A percentile compares a stretch with the other conserved stretches of the same genome.
These are phyloP conservation scores for Semicossyphus pulcher DNA, from an alignment of 2,113 vertebrate species.

Conservation along the genomic window DNA sequence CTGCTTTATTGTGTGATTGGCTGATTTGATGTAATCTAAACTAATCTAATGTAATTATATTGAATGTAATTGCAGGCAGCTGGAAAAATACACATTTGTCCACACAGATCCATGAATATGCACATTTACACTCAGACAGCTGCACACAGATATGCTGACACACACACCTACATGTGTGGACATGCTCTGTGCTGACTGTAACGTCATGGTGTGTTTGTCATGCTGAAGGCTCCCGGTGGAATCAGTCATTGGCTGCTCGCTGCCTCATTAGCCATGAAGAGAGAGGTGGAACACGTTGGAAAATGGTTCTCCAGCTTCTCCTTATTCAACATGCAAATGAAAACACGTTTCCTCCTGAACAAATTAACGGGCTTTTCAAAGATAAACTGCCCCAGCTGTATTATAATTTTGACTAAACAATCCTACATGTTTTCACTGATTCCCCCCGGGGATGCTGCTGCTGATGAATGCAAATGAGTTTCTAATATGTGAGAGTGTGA, in stretches of 20 bases:
- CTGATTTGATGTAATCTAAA: conserved; percentile 49
- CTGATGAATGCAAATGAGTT: conserved; percentile 81
- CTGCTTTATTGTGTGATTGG: conserved; percentile 38
- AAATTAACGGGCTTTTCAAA: conserved; percentile 85
- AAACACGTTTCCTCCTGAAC: conserved; percentile 80
- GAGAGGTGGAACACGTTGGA: conserved; percentile 77
- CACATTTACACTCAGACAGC: not conserved
- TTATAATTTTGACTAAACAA: conserved; percentile 84
- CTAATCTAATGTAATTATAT: conserved; percentile 60
- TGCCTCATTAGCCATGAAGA: conserved; percentile 78
- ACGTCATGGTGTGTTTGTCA: conserved; percentile 75
- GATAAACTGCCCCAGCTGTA: conserved; percentile 84
- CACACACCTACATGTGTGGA: conserved; percentile 13
- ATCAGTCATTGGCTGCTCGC: conserved; percentile 65
- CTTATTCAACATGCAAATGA: conserved; percentile 84
- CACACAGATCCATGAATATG: conserved; percentile 42
- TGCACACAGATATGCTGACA: not conserved
- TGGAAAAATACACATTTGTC: too few species aligned
- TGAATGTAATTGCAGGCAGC: conserved; percentile 49
- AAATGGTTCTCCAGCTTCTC: conserved; percentile 72
- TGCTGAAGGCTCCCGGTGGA: conserved; percentile 68
- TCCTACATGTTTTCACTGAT: conserved; percentile 73
- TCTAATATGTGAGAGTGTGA: conserved; percentile 60
- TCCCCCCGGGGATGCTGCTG: conserved; percentile 61
- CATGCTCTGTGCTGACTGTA: conserved; percentile 47